A percentile compares a stretch with the other conserved stretches of the same genome.
phyloP scores from a whole-genome alignment of 2,113 vertebrate species.

The Albula goreensis region DNA sequence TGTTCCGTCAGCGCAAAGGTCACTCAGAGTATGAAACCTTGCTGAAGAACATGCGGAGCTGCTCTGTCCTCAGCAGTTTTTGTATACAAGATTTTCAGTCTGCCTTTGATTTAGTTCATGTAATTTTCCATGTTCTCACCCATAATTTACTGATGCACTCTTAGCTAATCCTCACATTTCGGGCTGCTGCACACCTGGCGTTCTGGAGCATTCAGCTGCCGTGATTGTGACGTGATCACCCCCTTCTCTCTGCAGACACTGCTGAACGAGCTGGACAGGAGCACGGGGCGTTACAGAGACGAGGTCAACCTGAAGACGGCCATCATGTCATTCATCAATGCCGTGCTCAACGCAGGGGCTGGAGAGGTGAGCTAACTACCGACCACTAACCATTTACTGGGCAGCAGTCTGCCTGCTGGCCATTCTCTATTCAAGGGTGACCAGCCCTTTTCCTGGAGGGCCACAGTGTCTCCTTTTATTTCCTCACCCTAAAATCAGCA shows the following conservation, averaged over 20 bases:
- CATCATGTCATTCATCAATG: constrained; percentile 98
- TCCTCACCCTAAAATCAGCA: no score
- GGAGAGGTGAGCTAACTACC: constrained; percentile 79
- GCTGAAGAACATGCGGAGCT: not conserved
- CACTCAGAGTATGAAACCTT: not conserved
- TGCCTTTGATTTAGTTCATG: no score
- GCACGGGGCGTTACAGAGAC: constrained; percentile 88
- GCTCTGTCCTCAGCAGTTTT: no score
- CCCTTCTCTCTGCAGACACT: constrained; percentile 70
- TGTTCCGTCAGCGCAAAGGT: no score
- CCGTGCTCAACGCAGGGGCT: constrained; percentile 91
- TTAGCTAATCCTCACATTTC: no score
- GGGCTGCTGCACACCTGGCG: no score
- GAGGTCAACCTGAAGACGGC: constrained; percentile 97
- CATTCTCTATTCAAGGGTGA: not conserved
- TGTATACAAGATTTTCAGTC: no score
- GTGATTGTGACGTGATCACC: not conserved
- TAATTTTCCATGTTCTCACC: no score
- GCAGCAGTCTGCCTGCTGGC: not conserved
- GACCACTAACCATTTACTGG: not conserved
- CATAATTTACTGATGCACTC: no score
- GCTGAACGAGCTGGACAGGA: constrained; percentile 89
- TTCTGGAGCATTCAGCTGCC: not conserved
- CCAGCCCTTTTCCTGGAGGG: no score
- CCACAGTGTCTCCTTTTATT: no score